Conservation (phyloP, 2,888 invertebrate genomes). For the Sphecodes monilicornis region DNA sequence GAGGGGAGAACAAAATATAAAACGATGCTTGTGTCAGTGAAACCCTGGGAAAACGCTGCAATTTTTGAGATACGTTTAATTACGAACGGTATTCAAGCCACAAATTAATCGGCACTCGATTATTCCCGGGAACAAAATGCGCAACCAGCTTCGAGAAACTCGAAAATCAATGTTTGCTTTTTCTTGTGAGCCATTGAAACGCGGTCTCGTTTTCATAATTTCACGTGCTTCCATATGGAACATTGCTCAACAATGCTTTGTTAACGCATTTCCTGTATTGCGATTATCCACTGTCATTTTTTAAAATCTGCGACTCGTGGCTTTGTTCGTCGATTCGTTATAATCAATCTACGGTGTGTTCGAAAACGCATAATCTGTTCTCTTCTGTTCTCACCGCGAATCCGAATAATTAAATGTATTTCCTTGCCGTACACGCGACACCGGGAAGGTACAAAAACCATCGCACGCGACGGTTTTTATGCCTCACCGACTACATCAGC, state of each 20-base stretch:
- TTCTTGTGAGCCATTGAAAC: neutral
- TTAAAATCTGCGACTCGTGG: neutral
- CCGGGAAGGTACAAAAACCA: no score
- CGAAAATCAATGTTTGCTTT: neutral
- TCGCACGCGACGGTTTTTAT: no score
- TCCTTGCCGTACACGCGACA: no score
- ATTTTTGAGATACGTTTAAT: neutral
- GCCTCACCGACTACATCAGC: no score
- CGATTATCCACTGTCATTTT: neutral
- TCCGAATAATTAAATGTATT: no score
- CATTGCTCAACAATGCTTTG: neutral
- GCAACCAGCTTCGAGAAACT: neutral
- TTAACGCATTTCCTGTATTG: neutral
- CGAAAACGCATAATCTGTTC: no score
- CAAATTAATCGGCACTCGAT: neutral
- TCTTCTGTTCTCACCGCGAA: no score
- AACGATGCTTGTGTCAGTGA: constrained; percentile 20
- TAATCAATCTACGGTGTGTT: no score
- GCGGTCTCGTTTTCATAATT: neutral
- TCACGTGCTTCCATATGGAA: neutral
- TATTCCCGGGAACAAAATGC: neutral
- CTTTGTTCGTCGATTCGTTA: neutral
- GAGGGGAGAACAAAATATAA: neutral
- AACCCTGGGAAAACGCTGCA: neutral
- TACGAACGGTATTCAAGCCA: neutral